Percentiles rank a stretch among this genome's conserved stretches.
phyloP scores from a whole-genome alignment of 1,140 invertebrate genomes.

The Drosophila kohkoa region DNA sequence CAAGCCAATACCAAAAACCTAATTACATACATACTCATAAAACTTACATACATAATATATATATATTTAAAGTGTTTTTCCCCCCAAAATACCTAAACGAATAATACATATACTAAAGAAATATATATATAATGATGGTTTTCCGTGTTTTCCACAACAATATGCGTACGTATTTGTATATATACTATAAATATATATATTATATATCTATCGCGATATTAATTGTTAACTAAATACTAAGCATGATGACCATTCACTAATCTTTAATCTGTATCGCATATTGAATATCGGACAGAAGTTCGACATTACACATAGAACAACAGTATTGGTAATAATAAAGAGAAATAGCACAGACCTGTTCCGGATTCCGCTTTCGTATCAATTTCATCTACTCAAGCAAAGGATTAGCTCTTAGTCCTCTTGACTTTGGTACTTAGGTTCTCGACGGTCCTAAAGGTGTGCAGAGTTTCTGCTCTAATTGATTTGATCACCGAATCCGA shows the following conservation, averaged over 20 bases:
- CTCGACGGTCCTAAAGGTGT: conserved; percentile 9
- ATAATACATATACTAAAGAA: conserved; percentile 51
- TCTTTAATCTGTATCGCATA: conserved; percentile 25
- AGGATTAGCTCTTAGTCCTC: neutral
- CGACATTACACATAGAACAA: conserved; percentile 31
- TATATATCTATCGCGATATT: conserved; percentile 35
- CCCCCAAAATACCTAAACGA: conserved; percentile 19
- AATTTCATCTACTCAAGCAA: neutral
- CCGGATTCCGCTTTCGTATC: conserved; percentile 11
- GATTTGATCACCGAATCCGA: conserved; percentile 27
- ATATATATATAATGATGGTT: conserved; percentile 66
- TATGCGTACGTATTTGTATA: conserved; percentile 62
- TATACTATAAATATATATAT: conserved; percentile 46
- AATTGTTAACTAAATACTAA: conserved; percentile 82
- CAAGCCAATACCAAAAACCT: conserved; percentile 35
- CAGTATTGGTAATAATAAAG: conserved; percentile 63
- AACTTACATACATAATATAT: conserved; percentile 6
- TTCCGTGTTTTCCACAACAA: conserved; percentile 77
- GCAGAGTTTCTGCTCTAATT: neutral
- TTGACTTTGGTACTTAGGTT: conserved; percentile 13
- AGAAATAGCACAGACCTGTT: conserved; percentile 6
- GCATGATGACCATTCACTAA: conserved; percentile 67
- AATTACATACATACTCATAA: conserved; percentile 24
- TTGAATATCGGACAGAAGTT: neutral
- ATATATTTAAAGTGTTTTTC: conserved; percentile 49